phyloP scores from a whole-genome alignment of 1,140 invertebrate species.

The Drosophila repletoides region DNA sequence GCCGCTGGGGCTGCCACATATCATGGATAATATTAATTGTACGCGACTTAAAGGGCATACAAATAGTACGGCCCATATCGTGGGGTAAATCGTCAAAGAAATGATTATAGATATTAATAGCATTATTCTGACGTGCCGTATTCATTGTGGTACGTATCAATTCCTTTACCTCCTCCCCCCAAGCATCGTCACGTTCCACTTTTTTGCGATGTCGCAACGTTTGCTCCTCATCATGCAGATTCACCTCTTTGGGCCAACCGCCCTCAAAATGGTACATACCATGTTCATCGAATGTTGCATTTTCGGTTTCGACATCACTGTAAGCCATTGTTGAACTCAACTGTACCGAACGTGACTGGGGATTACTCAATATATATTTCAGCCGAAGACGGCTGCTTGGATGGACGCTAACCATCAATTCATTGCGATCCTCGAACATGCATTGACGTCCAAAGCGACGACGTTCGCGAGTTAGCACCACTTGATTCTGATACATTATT shows the following conservation, averaged over 20 bases:
- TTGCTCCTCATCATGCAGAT: conserved; percentile 92
- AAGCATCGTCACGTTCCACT: conserved; percentile 96
- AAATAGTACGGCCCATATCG: conserved; percentile 47
- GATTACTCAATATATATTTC: conserved; percentile 89
- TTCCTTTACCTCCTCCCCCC: conserved; percentile 69
- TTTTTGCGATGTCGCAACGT: conserved; percentile 92
- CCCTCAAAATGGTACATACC: conserved; percentile 95
- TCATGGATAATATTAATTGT: conserved; percentile 67
- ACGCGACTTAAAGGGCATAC: conserved; percentile 44
- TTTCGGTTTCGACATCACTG: conserved; percentile 85
- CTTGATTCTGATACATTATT: conserved; percentile 65
- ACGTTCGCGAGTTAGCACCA: conserved; percentile 84
- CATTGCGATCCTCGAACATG: conserved; percentile 88
- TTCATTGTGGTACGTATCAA: conserved; percentile 49
- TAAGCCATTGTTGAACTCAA: conserved; percentile 85
- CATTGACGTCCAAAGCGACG: conserved; percentile 88
- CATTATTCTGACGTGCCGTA: conserved; percentile 93
- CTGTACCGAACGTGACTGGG: conserved; percentile 85
- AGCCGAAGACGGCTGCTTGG: conserved; percentile 79
- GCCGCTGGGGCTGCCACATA: conserved; percentile 83
- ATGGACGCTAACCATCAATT: conserved; percentile 89
- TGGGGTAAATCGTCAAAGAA: conserved; percentile 87
- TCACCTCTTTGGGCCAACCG: conserved; percentile 97
- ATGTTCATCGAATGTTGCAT: conserved; percentile 82
- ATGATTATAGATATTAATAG: conserved; percentile 94